Evolutionary conservation across 2,113 vertebrate genomes (phyloP).

Genomic region (Carollia perspicillata): DNA sequence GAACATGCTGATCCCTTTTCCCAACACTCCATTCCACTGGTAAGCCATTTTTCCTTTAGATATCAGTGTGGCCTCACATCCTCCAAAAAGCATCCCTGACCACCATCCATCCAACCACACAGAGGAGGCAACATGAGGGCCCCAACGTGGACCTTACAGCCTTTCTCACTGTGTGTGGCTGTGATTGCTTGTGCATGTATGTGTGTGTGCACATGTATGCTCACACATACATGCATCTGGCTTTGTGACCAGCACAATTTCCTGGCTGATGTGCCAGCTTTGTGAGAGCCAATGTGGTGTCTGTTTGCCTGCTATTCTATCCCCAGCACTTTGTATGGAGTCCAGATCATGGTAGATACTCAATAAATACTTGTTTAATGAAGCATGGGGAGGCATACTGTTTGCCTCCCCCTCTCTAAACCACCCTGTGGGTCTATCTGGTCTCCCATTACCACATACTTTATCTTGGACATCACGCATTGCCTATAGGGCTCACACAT

Average conservation of each 20-base stretch:
- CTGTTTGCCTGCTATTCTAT: neutral
- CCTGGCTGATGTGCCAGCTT: too few species aligned
- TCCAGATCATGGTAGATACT: neutral
- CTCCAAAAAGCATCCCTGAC: neutral
- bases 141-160: neutral
- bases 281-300: neutral
- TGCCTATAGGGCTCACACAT: neutral
- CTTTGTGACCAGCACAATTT: accelerated
- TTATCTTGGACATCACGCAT: accelerated
- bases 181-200: neutral
- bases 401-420: neutral
- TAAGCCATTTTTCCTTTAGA: neutral
- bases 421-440: neutral
- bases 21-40: neutral
- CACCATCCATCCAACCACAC: neutral
- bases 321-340: neutral
- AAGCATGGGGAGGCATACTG: neutral
- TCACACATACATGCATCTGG: too few species aligned
- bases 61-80: neutral
- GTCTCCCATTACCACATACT: neutral
- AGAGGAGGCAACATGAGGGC: neutral
- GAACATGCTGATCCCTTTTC: neutral
- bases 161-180: neutral
- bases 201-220: neutral
- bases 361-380: neutral